These are phyloP conservation scores for Anthophora plumipes DNA, from an alignment of 2,888 invertebrate genomes.

Conservation along the genomic window DNA sequence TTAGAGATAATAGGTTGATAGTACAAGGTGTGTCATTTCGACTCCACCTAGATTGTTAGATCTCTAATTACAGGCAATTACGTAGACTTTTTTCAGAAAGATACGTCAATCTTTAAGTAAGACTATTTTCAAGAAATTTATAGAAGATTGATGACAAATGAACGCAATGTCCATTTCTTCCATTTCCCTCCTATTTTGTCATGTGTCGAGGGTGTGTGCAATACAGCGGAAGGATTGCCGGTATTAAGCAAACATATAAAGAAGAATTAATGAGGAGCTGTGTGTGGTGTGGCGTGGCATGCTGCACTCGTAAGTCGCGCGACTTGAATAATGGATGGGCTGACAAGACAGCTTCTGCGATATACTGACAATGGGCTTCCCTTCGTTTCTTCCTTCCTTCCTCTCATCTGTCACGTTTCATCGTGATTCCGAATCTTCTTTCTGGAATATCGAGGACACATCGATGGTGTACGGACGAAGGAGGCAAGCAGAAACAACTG, in stretches of 20 bases:
- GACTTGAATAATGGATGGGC: slow-evolving; percentile 79
- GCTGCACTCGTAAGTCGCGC: slow-evolving; percentile 76
- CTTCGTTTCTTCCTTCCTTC: slow-evolving; percentile 66
- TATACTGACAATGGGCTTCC: slow-evolving; percentile 67
- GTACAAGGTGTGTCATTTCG: neutral
- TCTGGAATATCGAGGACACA: slow-evolving; percentile 32
- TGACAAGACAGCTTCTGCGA: slow-evolving; percentile 71
- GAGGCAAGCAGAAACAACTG: slow-evolving; percentile 11
- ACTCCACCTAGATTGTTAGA: neutral
- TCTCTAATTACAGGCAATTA: neutral
- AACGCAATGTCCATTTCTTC: neutral
- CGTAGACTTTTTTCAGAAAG: neutral
- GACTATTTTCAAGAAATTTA: neutral
- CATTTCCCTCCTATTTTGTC: too few species aligned
- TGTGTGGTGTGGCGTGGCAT: slow-evolving; percentile 65
- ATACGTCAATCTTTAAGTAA: neutral
- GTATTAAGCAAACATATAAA: slow-evolving; percentile 75
- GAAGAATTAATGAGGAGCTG: slow-evolving; percentile 77
- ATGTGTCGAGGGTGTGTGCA: slow-evolving; percentile 23
- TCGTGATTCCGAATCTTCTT: slow-evolving; percentile 63
- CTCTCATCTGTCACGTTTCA: slow-evolving; percentile 65
- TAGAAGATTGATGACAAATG: neutral
- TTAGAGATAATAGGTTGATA: neutral
- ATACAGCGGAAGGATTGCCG: slow-evolving; percentile 57
- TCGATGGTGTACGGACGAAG: neutral